These are phyloP conservation scores for Melanerpes aurifrons DNA, from an alignment of 2,113 vertebrate species.

Conservation along the genomic window DNA sequence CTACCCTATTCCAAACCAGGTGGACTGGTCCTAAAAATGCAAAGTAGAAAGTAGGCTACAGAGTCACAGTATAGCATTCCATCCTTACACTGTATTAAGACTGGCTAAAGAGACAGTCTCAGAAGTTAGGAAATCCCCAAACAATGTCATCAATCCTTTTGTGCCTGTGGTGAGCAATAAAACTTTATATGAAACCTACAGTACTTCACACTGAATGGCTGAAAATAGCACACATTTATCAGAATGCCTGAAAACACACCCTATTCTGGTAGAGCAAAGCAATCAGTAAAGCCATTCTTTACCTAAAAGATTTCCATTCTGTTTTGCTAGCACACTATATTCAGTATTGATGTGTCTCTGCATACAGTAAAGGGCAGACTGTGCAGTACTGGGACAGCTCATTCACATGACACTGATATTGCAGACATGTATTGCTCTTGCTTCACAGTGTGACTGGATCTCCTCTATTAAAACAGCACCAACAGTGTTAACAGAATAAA, in stretches of 20 bases:
- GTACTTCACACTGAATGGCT: slow-evolving; percentile 65
- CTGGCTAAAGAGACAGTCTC: slow-evolving; percentile 15
- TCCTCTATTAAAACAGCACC: slow-evolving; percentile 26
- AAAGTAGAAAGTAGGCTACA: background rate
- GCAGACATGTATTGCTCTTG: background rate
- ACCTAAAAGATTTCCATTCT: slow-evolving; percentile 66
- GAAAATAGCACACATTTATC: slow-evolving; percentile 68
- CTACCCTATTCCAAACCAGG: background rate
- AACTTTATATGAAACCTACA: slow-evolving; percentile 62
- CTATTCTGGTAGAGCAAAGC: slow-evolving; percentile 58
- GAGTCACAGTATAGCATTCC: background rate
- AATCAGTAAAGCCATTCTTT: slow-evolving; percentile 68
- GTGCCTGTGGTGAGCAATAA: slow-evolving; percentile 65
- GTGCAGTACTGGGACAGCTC: slow-evolving; percentile 24
- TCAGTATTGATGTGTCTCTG: slow-evolving; percentile 56
- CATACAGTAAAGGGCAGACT: background rate
- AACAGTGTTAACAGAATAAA: background rate
- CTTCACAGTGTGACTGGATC: background rate
- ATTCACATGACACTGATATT: background rate
- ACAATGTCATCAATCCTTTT: slow-evolving; percentile 64
- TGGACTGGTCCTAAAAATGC: background rate
- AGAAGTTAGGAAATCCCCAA: slow-evolving; percentile 64
- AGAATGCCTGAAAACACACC: slow-evolving; percentile 65
- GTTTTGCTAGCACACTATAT: slow-evolving; percentile 54
- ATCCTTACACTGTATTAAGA: background rate